Conservation (phyloP, 2,113 vertebrate genomes). For the Macquaria australasica region DNA sequence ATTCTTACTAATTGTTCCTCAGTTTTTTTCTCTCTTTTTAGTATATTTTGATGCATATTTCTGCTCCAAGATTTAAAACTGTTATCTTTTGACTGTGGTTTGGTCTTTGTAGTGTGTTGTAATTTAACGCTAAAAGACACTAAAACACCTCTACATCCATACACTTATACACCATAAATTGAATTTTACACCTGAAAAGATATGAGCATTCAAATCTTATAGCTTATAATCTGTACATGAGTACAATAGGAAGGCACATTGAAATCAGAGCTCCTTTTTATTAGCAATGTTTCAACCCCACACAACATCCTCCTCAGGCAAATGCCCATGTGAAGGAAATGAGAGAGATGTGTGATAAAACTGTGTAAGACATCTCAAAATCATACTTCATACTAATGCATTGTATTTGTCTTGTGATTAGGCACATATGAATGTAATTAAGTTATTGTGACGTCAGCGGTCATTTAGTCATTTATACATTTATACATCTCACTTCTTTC, state of each 20-base stretch:
- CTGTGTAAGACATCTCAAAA: not conserved
- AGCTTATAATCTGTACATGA: not conserved
- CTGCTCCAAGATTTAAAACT: not conserved
- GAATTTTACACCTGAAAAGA: not conserved
- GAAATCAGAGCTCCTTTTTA: constrained; percentile 2
- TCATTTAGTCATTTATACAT: not conserved
- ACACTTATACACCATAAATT: not conserved
- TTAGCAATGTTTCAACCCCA: not conserved
- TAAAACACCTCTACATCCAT: not conserved
- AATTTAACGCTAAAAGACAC: not conserved
- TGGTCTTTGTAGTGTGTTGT: not conserved
- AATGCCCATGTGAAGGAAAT: not conserved
- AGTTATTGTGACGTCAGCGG: not conserved
- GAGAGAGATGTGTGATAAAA: not conserved
- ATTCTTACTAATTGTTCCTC: not conserved
- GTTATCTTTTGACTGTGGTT: not conserved
- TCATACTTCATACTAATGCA: not conserved
- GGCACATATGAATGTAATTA: constrained; percentile 2
- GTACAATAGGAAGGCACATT: not conserved
- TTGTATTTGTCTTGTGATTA: not conserved
- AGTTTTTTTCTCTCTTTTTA: not conserved
- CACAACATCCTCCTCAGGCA: constrained; percentile 1
- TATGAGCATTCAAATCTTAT: not conserved
- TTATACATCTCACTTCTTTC: not conserved
- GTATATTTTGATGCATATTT: not conserved